Base-by-base conservation (phyloP, 2,888 invertebrate species). In the Octodonta nipae region DNA sequence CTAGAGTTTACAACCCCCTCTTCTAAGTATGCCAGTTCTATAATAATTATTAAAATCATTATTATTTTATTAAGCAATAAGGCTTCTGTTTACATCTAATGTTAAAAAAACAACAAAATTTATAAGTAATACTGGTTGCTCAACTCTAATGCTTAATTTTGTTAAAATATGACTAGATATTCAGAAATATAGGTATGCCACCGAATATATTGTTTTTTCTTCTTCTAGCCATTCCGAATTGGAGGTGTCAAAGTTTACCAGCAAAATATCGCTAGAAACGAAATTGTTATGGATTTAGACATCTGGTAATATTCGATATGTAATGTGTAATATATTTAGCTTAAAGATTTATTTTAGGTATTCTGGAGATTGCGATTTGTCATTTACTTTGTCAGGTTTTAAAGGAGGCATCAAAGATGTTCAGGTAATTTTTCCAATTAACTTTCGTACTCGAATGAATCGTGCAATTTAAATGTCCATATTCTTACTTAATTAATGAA, bases 241-340 rank as follows among this genome's bases (percentile, higher is more conserved):
- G 89, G 92, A 35, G 93, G 93, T 30, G 81, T 95, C 3, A 95
- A 95, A 68, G 92, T 95, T 6, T 96, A 96, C 60, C 91, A 92
- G 49, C 85, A 86, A 60, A 87, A 92, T 60, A 78, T 89, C 15
- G 81, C 85, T 14, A 73, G 96, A 57, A 71, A 87, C 68, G 93
- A 96, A 68, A 92, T 98, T 48, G 86, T 96, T 50, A 81, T 98
- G 78, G 98, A 98, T 62, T 66, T 95, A 47, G 96, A 96, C 65
- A 67, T 96, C 37, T 85, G 88, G 82, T 87, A 62, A 76, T 82
- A 28, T 42, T 14, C 7, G 3, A 24, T 15, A 5, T 14, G 13
- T 15, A 25, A 22, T 25, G 20, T 32, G 14, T 7, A 27, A 17
- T 27, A 8, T 28, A 3, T 7, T 13, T 13, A 22, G 4, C 4